These are phyloP conservation scores for Zygogramma bicolorata DNA, from an alignment of 2,888 invertebrate genomes.

Conservation along the genomic window DNA sequence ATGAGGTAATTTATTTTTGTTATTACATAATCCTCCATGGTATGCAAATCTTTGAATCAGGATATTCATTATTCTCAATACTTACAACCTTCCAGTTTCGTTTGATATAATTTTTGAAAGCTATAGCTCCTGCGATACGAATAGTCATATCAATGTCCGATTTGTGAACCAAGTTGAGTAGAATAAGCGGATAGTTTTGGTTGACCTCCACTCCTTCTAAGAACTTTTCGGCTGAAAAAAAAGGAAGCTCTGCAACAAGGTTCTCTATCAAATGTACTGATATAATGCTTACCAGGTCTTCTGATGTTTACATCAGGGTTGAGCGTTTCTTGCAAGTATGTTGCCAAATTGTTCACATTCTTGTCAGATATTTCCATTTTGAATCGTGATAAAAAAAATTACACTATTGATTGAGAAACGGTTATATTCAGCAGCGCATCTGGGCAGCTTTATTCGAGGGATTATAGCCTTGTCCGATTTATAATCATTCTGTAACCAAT, in stretches of 20 bases:
- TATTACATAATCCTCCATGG: too few relatives aligned
- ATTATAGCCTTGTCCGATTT: too few relatives aligned
- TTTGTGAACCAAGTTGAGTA: slow-evolving; percentile 89
- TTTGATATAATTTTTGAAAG: slow-evolving; percentile 97
- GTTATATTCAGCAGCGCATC: too few relatives aligned
- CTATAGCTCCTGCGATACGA: slow-evolving; percentile 90
- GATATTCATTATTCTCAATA: slow-evolving; percentile 50
- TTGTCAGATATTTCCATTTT: slow-evolving; percentile 90
- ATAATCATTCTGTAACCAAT: too few relatives aligned
- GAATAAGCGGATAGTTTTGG: slow-evolving; percentile 88
- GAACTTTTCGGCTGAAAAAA: slow-evolving; percentile 88
- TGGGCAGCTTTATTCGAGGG: too few relatives aligned
- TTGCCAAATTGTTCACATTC: slow-evolving; percentile 84
- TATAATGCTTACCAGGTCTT: slow-evolving; percentile 80
- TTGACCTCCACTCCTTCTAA: slow-evolving; percentile 90
- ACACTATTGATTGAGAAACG: too few relatives aligned
- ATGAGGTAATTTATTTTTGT: too few relatives aligned
- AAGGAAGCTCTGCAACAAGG: too few relatives aligned
- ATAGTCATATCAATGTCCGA: slow-evolving; percentile 84
- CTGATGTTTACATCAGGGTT: slow-evolving; percentile 85
- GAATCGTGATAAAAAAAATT: neutral
- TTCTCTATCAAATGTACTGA: too few relatives aligned
- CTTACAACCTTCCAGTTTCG: slow-evolving; percentile 92
- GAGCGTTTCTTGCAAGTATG: slow-evolving; percentile 89
- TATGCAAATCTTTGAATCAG: too few relatives aligned